phyloP scores from a whole-genome alignment of 2,888 invertebrate species.

The Chirona hameri region DNA sequence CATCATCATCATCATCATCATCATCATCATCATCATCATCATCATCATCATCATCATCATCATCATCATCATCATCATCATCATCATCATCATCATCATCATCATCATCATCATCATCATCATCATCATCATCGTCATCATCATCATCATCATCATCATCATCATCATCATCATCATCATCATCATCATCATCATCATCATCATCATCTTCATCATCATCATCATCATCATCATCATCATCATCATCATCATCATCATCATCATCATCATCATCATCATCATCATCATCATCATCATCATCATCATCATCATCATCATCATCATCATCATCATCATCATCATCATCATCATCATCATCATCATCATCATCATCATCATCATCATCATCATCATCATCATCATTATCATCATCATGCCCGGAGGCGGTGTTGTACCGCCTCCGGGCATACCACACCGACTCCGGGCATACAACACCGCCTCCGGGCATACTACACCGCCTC shows the following conservation, averaged over 20 bases:
- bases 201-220: neutral
- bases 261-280: slow-evolving; percentile 22
- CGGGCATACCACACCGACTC: too few relatives aligned
- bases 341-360: slow-evolving; percentile 3
- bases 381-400: neutral
- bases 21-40: neutral
- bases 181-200: neutral
- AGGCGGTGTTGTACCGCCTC: too few relatives aligned
- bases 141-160: neutral
- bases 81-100: neutral
- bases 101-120: neutral
- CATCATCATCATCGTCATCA: neutral
- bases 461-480: too few relatives aligned
- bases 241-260: too few relatives aligned
- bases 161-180: neutral
- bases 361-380: neutral
- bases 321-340: slow-evolving; percentile 22
- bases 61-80: neutral
- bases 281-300: slow-evolving; percentile 22
- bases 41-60: neutral
- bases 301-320: slow-evolving; percentile 22
- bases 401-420: too few relatives aligned
- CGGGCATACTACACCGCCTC: too few relatives aligned
- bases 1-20: neutral
- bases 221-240: slow-evolving; percentile 22